These are phyloP conservation scores for Holacanthella duospinosa DNA, from an alignment of 2,888 invertebrate species.

Conservation along the genomic window DNA sequence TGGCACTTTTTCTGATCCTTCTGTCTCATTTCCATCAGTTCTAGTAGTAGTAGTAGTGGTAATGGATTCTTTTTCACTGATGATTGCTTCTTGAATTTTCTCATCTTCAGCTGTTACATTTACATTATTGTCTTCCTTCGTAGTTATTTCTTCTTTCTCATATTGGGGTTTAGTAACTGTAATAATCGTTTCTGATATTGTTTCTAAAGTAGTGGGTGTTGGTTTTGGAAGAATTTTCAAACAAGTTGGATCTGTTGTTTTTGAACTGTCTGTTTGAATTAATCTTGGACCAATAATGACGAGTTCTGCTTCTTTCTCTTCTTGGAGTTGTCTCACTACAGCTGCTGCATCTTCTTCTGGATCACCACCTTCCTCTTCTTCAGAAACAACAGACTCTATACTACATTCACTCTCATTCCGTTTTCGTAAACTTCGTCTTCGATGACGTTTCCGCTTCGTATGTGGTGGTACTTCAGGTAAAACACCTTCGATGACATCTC, in stretches of 20 bases:
- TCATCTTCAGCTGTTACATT: not conserved
- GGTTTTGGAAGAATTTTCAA: too few species aligned
- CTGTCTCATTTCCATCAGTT: conserved; percentile 2
- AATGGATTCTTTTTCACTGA: not conserved
- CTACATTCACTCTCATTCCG: conserved; percentile 35
- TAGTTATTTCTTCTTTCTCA: not conserved
- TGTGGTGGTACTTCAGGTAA: conserved; percentile 9
- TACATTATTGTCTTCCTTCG: not conserved
- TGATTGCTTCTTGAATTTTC: not conserved
- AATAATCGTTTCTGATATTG: too few species aligned
- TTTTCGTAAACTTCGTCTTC: conserved; percentile 27
- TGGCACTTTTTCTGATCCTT: conserved; percentile 5
- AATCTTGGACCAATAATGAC: not conserved
- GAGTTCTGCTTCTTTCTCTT: not conserved
- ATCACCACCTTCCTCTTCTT: conserved; percentile 47
- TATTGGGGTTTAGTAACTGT: too few species aligned
- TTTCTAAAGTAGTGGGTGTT: too few species aligned
- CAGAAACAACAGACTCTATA: conserved; percentile 16
- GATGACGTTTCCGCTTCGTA: conserved; percentile 20
- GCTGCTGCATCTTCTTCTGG: conserved; percentile 61
- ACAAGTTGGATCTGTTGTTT: too few species aligned
- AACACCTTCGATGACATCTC: conserved; percentile 22
- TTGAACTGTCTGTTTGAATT: not conserved
- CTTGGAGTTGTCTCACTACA: not conserved
- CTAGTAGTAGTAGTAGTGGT: conserved; percentile 1